These are phyloP conservation scores for Ernsta delagoae DNA, from an alignment of 2,888 invertebrate genomes.

Conservation along the genomic window DNA sequence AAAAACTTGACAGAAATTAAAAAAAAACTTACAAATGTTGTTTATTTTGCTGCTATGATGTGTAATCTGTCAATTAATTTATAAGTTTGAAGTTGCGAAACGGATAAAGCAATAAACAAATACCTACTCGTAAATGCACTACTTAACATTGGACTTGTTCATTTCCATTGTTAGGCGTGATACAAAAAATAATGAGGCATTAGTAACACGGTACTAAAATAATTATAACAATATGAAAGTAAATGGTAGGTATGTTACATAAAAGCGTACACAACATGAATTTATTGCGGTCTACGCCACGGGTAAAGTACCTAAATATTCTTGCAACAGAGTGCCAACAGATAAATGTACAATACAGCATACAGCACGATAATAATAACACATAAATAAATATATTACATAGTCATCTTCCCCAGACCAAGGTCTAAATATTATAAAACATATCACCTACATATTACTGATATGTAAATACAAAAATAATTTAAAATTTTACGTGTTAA, in stretches of 20 bases:
- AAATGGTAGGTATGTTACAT: slow-evolving; percentile 11
- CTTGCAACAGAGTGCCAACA: not conserved
- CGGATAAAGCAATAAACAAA: slow-evolving; percentile 13
- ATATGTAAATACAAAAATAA: no score
- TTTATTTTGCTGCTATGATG: not conserved
- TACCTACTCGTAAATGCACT: slow-evolving; percentile 25
- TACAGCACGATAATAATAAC: no score
- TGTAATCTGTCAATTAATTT: slow-evolving; percentile 5
- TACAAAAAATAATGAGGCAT: slow-evolving; percentile 26
- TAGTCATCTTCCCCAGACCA: no score
- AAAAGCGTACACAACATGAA: slow-evolving; percentile 44
- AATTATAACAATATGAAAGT: slow-evolving; percentile 14
- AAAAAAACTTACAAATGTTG: not conserved
- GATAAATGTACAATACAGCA: not conserved
- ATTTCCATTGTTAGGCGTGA: slow-evolving; percentile 18
- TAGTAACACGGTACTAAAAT: slow-evolving; percentile 16
- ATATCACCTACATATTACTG: no score
- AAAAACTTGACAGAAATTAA: not conserved
- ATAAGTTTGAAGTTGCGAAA: slow-evolving; percentile 10
- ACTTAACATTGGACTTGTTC: slow-evolving; percentile 15
- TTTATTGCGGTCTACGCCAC: not conserved
- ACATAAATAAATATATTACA: no score
- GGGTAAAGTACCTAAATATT: not conserved
- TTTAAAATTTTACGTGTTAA: no score
- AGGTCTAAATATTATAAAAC: no score